phyloP scores from a whole-genome alignment of 2,113 vertebrate species.

The Propithecus coquereli region DNA sequence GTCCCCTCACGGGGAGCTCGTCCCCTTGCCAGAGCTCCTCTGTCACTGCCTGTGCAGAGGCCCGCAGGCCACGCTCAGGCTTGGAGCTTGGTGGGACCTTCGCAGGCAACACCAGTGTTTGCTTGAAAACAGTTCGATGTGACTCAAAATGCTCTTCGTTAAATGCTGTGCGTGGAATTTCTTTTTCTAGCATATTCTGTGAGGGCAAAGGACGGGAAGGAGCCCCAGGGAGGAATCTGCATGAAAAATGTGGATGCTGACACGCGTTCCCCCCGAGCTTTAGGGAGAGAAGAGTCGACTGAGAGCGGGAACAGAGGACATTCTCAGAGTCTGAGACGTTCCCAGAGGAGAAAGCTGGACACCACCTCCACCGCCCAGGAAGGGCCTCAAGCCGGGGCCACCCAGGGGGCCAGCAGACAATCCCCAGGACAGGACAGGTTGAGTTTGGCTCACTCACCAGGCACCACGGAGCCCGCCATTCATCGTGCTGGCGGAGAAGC shows the following conservation, averaged over 20 bases:
- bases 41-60: too few relatives aligned
- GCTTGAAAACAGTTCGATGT: too few relatives aligned
- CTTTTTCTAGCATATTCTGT: background rate
- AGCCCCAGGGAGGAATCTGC: fast-evolving
- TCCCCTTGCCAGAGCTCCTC: too few relatives aligned
- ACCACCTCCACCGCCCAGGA: background rate
- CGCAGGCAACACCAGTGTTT: background rate
- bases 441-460: fast-evolving
- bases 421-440: background rate
- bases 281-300: background rate
- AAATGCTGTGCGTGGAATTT: background rate
- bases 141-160: background rate
- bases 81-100: background rate
- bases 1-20: fast-evolving
- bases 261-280: fast-evolving
- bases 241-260: fast-evolving
- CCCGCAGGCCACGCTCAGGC: background rate
- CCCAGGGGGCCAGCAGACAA: fast-evolving
- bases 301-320: fast-evolving
- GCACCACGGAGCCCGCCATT: fast-evolving
- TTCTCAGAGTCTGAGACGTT: fast-evolving
- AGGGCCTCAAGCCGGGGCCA: background rate
- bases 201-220: fast-evolving
- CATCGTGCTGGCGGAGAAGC: fast-evolving
- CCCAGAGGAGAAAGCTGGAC: background rate